Evolutionary conservation across 1,140 invertebrate genomes (phyloP).

Genomic region (Saxidomus purpurata): DNA sequence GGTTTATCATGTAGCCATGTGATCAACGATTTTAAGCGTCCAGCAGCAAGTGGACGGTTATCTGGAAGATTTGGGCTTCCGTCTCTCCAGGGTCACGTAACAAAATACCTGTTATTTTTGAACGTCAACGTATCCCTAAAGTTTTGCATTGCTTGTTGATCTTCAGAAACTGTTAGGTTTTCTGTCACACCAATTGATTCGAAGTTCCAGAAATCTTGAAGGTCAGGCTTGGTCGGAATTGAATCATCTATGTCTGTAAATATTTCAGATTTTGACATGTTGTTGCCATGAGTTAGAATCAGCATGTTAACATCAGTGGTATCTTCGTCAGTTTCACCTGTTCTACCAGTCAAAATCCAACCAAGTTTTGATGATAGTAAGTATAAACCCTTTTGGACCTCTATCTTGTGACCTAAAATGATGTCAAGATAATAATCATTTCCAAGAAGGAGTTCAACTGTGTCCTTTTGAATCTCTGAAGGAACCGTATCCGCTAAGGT

Average conservation of each 20-base stretch:
- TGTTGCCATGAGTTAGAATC: background rate
- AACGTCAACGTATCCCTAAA: background rate
- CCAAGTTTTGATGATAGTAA: constrained; percentile 12
- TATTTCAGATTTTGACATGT: no score
- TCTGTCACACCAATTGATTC: constrained; percentile 5
- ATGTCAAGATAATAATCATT: constrained; percentile 10
- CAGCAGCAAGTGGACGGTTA: background rate
- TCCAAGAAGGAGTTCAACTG: background rate
- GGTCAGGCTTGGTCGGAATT: constrained; percentile 10
- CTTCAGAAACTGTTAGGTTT: background rate
- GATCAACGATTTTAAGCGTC: background rate
- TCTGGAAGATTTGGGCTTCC: background rate
- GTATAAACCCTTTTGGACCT: constrained; percentile 4
- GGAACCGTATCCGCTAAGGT: constrained; percentile 3
- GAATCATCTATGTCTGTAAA: background rate
- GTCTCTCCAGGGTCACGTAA: no score
- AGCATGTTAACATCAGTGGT: constrained; percentile 5
- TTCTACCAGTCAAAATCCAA: constrained; percentile 11
- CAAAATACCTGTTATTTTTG: background rate
- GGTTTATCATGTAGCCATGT: background rate
- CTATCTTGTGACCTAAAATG: background rate
- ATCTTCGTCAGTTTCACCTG: constrained; percentile 11
- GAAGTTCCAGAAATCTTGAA: constrained; percentile 6
- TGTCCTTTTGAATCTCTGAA: background rate
- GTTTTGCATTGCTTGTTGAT: constrained; percentile 9